Base-by-base conservation (phyloP, 2,888 invertebrate genomes). In the Leptura quadrifasciata region DNA sequence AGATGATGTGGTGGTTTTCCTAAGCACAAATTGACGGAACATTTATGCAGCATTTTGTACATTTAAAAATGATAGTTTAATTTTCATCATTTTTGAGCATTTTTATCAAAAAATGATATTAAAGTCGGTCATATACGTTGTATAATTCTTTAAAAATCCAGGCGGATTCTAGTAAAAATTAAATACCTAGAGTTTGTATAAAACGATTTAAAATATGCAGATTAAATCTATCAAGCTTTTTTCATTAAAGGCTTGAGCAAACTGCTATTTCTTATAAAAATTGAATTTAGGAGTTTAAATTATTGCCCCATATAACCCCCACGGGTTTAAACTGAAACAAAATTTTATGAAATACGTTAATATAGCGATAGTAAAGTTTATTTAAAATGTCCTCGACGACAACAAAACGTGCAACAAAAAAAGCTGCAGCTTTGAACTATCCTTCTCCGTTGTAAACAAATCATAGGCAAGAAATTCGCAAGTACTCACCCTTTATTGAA, bases 151-250 rank as follows among this genome's bases (percentile, higher is more conserved):
- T 47, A 47, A n/a, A 47, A 47, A 47, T 47, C 47, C 47, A 47
- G 47, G 47, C 47, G n/a, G n/a, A 47, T 47, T n/a, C 47, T 47
- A 47, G n/a, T 47, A 47, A 47, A 47, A 47, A 17, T 47, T n/a
- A 47, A 47, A 12, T n/a, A 39, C 47, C 47, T 47, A 47, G n/a
- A 47, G 1, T 47, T n/a, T n/a, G 15, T 47, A 47, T n/a, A 47
- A 47, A 47, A 47, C 17, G 47, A 47, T 6, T 39, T 12, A 39
- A 39, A 39, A 47, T n/a, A 47, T 47, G n/a, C n/a, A 47, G 47
- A n/a, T 47, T n/a, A 47, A 47, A 47, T 15, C 47, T 47, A n/a
- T 47, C 47, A 47, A 47, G 47, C 47, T n/a, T 47, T 47, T 47
- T 39, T 39, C 27, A n/a, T n/a, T 3, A 47, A 47, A 3, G n/a